Evolutionary conservation across 2,888 invertebrate genomes (phyloP).

Genomic region (Gastracanthus pulcherrimus): DNA sequence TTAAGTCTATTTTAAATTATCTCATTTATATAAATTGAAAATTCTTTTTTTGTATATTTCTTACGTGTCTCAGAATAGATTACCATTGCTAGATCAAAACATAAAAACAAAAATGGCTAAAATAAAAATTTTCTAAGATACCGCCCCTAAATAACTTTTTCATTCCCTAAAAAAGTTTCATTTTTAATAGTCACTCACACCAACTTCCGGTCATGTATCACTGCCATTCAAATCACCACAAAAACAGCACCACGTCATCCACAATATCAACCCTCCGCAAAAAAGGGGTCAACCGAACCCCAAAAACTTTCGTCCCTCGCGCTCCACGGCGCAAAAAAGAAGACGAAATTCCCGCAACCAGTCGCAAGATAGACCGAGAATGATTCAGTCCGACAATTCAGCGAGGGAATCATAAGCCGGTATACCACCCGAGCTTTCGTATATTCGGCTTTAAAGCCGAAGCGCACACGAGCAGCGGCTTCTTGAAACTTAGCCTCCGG

Average conservation of each 20-base stretch:
- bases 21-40: no score
- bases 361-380: neutral
- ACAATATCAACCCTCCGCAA: neutral
- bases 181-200: neutral
- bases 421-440: neutral
- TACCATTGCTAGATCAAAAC: no score
- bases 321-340: neutral
- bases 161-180: neutral
- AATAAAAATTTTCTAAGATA: no score
- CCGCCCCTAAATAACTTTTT: no score
- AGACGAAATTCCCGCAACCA: neutral
- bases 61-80: no score
- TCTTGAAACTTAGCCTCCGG: conserved; percentile 45
- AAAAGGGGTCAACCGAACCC: no score
- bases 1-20: no score
- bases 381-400: conserved; percentile 31
- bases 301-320: neutral
- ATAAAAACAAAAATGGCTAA: no score
- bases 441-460: conserved; percentile 41
- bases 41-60: no score
- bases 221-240: neutral
- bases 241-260: neutral
- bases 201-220: neutral
- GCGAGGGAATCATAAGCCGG: neutral
- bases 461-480: conserved; percentile 24